A percentile compares a stretch with the other conserved stretches of the same genome.
Conservation (phyloP, 2,797 vertebrate genomes). For the Hyperoplus immaculatus region DNA sequence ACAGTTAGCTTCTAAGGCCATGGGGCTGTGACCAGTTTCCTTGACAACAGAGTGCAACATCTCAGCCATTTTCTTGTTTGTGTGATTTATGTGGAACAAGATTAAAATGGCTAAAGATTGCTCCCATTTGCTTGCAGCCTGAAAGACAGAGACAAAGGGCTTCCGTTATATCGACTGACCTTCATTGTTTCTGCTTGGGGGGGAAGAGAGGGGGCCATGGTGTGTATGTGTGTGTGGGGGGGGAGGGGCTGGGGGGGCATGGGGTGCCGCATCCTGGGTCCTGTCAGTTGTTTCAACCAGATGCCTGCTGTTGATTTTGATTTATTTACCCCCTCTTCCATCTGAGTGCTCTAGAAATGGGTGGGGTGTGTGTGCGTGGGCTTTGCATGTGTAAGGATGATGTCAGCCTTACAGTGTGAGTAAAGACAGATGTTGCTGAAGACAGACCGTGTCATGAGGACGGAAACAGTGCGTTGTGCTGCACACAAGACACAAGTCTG, state of each 20-base stretch:
- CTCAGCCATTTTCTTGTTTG: constrained; percentile 61
- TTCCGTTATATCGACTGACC: constrained; percentile 47
- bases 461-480: constrained; percentile 35
- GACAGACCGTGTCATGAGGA: constrained; percentile 59
- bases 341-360: constrained; percentile 32
- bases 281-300: constrained; percentile 70
- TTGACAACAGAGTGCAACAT: constrained; percentile 78
- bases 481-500: constrained; percentile 42
- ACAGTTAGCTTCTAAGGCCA: constrained; percentile 53
- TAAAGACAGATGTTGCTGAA: constrained; percentile 79
- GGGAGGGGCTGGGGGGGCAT: too few relatives aligned
- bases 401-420: constrained; percentile 74
- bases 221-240: too few relatives aligned
- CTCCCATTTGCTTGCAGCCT: constrained; percentile 23
- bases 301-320: constrained; percentile 75
- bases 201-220: background rate
- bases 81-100: constrained; percentile 58
- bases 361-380: constrained; percentile 22
- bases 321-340: constrained; percentile 69
- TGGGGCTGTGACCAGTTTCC: constrained; percentile 64
- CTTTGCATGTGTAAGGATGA: constrained; percentile 68
- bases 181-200: constrained; percentile 50
- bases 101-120: constrained; percentile 30
- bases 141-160: constrained; percentile 38
- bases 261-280: constrained; percentile 51